Evolutionary conservation across 1,140 invertebrate genomes (phyloP).

Genomic region (Helicoverpa armigera): DNA sequence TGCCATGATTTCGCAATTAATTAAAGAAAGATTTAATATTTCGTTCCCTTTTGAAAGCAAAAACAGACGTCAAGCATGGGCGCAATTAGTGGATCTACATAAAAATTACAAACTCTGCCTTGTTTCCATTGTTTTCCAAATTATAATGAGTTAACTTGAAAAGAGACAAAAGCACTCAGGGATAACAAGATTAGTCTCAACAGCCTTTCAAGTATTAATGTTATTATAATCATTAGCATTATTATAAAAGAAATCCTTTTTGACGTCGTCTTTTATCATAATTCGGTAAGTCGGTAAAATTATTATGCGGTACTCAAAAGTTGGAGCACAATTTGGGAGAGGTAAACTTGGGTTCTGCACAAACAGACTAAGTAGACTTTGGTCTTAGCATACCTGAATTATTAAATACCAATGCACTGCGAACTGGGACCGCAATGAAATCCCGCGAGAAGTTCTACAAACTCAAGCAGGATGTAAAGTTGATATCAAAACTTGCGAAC

Average conservation of each 20-base stretch:
- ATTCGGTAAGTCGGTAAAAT: not conserved
- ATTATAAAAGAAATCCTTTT: not conserved
- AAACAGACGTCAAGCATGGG: constrained; percentile 8
- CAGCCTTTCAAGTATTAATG: constrained; percentile 34
- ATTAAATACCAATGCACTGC: constrained; percentile 29
- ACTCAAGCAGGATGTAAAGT: constrained; percentile 25
- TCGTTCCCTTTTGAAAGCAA: not conserved
- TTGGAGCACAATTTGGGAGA: not conserved
- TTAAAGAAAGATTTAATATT: not conserved
- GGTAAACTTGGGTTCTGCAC: not conserved
- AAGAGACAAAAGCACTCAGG: constrained; percentile 37
- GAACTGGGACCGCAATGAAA: constrained; percentile 3
- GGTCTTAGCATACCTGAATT: constrained; percentile 21
- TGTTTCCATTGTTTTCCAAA: constrained; percentile 42
- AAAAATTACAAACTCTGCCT: constrained; percentile 7
- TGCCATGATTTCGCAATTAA: not conserved
- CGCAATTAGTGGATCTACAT: constrained; percentile 20
- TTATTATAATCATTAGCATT: constrained; percentile 29
- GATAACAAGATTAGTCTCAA: constrained; percentile 40
- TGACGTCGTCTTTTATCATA: not conserved
- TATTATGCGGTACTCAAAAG: not conserved
- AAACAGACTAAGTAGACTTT: constrained; percentile 9
- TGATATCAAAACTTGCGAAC: constrained; percentile 20
- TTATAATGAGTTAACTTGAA: constrained; percentile 46
- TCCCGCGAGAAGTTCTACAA: constrained; percentile 12